Evolutionary conservation across 2,888 invertebrate genomes (phyloP).

Genomic region (Atethmia centrago): DNA sequence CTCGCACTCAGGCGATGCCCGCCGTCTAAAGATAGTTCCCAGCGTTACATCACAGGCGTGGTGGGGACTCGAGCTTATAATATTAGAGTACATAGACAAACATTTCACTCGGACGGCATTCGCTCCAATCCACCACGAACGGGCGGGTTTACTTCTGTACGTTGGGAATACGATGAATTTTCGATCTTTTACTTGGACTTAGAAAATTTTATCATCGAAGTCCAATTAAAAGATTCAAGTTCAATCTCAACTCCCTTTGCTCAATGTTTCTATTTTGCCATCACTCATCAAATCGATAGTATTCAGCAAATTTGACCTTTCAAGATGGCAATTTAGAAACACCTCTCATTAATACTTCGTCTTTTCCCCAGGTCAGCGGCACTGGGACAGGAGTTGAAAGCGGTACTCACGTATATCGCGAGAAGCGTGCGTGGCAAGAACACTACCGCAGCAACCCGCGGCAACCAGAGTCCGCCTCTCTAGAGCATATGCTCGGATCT

Average conservation of each 20-base stretch:
- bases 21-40: slow-evolving; percentile 86
- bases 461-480: slow-evolving; percentile 90
- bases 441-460: slow-evolving; percentile 89
- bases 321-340: slow-evolving; percentile 45
- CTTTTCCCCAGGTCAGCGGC: slow-evolving; percentile 82
- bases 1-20: slow-evolving; percentile 78
- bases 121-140: slow-evolving; percentile 83
- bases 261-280: slow-evolving; percentile 52
- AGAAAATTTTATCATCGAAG: slow-evolving; percentile 29
- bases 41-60: slow-evolving; percentile 88
- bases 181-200: slow-evolving; percentile 70
- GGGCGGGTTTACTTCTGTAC: slow-evolving; percentile 84
- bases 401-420: slow-evolving; percentile 92
- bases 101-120: slow-evolving; percentile 88
- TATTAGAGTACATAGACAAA: slow-evolving; percentile 90
- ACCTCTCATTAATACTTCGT: slow-evolving; percentile 27
- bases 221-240: slow-evolving; percentile 51
- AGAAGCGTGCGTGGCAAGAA: slow-evolving; percentile 90
- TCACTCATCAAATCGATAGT: background rate
- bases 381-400: slow-evolving; percentile 83
- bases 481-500: slow-evolving; percentile 97
- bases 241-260: slow-evolving; percentile 21
- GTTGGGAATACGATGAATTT: slow-evolving; percentile 69
- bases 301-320: slow-evolving; percentile 7
- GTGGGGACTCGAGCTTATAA: slow-evolving; percentile 89